phyloP scores from a whole-genome alignment of 2,797 vertebrate species.

The Alosa sapidissima region DNA sequence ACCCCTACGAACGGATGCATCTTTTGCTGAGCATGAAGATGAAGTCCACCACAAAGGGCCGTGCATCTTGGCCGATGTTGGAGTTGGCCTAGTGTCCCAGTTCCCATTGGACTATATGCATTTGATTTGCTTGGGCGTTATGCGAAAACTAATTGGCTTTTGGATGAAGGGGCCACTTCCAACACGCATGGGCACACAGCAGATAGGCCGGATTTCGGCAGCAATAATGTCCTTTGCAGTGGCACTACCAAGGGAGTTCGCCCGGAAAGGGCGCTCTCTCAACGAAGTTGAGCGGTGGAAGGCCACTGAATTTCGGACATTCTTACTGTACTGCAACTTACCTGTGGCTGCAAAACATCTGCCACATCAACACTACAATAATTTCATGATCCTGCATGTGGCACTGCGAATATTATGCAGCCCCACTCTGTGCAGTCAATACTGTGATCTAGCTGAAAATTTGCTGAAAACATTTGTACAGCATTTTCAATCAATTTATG shows the following conservation, averaged over 20 bases:
- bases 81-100: not conserved
- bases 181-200: not conserved
- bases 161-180: slow-evolving; percentile 27
- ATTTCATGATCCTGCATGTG: too few relatives aligned
- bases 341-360: not conserved
- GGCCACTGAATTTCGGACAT: not conserved
- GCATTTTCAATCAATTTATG: not conserved
- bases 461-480: not conserved
- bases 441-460: too few relatives aligned
- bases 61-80: too few relatives aligned
- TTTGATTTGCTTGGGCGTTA: slow-evolving; percentile 10
- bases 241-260: not conserved
- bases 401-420: too few relatives aligned
- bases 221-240: not conserved
- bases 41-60: slow-evolving; percentile 8
- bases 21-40: not conserved
- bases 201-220: not conserved
- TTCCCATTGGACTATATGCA: not conserved
- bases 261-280: not conserved
- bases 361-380: not conserved
- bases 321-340: too few relatives aligned
- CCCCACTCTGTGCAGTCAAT: too few relatives aligned
- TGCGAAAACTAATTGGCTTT: not conserved
- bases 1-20: not conserved
- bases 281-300: not conserved